Evolutionary conservation across 2,888 invertebrate genomes (phyloP).

Genomic region (Pheosia tremula): DNA sequence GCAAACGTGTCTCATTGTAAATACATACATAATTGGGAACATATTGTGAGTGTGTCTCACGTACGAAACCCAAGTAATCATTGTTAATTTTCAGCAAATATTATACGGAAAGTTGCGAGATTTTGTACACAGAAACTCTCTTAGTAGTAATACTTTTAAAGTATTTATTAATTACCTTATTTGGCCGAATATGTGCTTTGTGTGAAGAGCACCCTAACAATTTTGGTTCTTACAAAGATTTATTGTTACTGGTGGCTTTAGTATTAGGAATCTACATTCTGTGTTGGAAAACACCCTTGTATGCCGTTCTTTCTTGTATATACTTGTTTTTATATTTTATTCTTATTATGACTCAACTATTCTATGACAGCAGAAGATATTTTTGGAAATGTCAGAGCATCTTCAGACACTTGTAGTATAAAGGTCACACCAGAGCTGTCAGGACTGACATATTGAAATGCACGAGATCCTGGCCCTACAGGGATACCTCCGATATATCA

Average conservation of each 20-base stretch:
- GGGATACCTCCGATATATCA: background rate
- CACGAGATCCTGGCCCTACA: background rate
- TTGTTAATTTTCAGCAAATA: background rate
- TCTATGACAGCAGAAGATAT: too few relatives aligned
- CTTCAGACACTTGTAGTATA: background rate
- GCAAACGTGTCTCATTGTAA: background rate
- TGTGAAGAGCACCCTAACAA: too few relatives aligned
- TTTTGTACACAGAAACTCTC: background rate
- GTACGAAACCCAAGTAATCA: background rate
- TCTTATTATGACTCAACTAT: too few relatives aligned
- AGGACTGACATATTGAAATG: background rate
- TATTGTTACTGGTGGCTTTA: too few relatives aligned
- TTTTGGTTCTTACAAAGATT: too few relatives aligned
- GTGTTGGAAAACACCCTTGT: too few relatives aligned
- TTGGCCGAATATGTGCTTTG: background rate
- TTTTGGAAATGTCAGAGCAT: too few relatives aligned
- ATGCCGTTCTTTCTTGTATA: too few relatives aligned
- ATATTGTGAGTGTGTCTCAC: too few relatives aligned
- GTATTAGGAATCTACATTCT: too few relatives aligned
- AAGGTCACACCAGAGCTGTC: background rate
- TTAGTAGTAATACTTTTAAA: background rate
- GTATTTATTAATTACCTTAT: slow-evolving; percentile 1
- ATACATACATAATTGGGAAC: background rate
- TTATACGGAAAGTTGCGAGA: background rate
- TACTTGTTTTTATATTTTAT: too few relatives aligned